Conservation (phyloP, 1,140 invertebrate genomes). For the Megalonaias nervosa region DNA sequence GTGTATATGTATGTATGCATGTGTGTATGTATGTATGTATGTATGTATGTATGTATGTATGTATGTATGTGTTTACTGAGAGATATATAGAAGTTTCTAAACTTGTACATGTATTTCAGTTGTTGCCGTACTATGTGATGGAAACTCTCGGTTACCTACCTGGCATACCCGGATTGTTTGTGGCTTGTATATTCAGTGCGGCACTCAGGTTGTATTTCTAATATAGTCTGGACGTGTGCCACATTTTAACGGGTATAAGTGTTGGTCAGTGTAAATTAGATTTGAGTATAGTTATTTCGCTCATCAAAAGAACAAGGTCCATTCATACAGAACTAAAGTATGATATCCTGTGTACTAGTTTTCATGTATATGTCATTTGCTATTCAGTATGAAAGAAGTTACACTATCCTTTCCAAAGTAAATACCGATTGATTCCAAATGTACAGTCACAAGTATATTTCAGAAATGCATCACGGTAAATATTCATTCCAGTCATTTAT, state of each 20-base stretch:
- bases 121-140: slow-evolving; percentile 83
- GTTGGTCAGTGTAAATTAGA: background rate
- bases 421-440: no score
- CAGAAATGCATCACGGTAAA: no score
- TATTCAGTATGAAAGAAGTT: no score
- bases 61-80: background rate
- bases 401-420: no score
- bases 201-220: slow-evolving; percentile 78
- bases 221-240: background rate
- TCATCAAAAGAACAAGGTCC: background rate
- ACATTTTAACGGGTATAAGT: background rate
- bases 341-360: background rate
- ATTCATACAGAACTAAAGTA: background rate
- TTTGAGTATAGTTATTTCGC: background rate
- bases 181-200: slow-evolving; percentile 89
- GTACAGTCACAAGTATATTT: no score
- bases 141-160: slow-evolving; percentile 80
- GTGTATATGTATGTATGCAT: no score
- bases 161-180: slow-evolving; percentile 90
- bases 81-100: background rate
- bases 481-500: no score
- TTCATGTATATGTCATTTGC: no score
- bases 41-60: background rate
- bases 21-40: background rate
- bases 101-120: slow-evolving; percentile 30